Evolutionary conservation across 37 sponge, comb jelly and placozoan species (phyloP).

Genomic region (Ephydatia muelleri): DNA sequence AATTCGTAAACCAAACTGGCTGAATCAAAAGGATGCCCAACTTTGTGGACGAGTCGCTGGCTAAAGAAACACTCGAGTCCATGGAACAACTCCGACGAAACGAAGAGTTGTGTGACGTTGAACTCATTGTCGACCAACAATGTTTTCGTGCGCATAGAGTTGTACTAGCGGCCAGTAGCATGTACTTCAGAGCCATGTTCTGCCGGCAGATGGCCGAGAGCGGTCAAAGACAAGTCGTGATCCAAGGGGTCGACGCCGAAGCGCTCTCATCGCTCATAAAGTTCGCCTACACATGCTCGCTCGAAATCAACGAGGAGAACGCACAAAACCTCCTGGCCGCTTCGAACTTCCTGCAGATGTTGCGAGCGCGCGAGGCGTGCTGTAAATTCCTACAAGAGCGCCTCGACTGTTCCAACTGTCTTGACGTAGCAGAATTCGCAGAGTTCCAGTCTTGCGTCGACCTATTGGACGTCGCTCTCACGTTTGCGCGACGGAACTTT

Average conservation of each 20-base stretch:
- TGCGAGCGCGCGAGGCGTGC: conserved; percentile 67
- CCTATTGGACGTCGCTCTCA: conserved; percentile 60
- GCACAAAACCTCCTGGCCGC: conserved; percentile 62
- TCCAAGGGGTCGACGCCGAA: conserved; percentile 69
- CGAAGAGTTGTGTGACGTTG: conserved; percentile 79
- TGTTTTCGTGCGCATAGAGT: conserved; percentile 69
- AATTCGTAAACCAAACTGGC: neutral
- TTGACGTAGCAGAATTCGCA: conserved; percentile 70
- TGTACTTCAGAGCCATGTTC: conserved; percentile 82
- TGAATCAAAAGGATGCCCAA: conserved; percentile 22
- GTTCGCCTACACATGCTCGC: conserved; percentile 77
- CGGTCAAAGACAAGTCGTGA: conserved; percentile 39
- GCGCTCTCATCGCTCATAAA: conserved; percentile 48
- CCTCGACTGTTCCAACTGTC: conserved; percentile 72
- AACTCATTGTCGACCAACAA: conserved; percentile 9
- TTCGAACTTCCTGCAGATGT: conserved; percentile 65
- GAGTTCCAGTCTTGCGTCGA: conserved; percentile 64
- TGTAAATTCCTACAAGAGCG: conserved; percentile 71
- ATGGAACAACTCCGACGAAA: conserved; percentile 84
- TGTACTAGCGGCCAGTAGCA: conserved; percentile 67
- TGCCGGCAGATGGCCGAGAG: conserved; percentile 68
- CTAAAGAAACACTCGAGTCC: conserved; percentile 73
- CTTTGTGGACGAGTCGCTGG: conserved; percentile 67
- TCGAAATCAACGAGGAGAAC: conserved; percentile 74
- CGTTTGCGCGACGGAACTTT: conserved; percentile 65